Conservation (phyloP, 30 jellyfish, hydroid and myxozoan genomes). For the Chrysaora quinquecirrha region DNA sequence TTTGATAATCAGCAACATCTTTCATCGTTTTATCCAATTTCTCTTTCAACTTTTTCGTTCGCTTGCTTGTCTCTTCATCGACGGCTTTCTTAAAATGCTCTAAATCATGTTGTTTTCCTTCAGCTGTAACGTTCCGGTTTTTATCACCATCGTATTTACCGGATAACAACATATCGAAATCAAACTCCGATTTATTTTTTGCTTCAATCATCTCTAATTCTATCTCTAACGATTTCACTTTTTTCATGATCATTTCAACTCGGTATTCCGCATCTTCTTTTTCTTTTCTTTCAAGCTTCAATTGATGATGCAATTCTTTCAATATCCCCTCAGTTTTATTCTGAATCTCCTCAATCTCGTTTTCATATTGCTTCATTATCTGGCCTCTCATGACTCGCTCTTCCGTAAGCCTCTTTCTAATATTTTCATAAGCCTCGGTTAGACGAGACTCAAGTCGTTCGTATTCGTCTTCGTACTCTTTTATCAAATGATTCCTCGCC, state of each 20-base stretch:
- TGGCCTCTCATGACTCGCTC: conserved; percentile 57
- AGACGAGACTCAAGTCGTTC: conserved; percentile 64
- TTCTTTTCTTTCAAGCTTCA: conserved; percentile 63
- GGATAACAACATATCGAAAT: neutral
- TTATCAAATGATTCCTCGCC: conserved; percentile 49
- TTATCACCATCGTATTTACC: conserved; percentile 3
- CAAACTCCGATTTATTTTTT: neutral
- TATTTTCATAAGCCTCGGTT: conserved; percentile 65
- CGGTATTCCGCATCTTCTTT: conserved; percentile 45
- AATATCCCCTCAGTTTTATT: conserved; percentile 43
- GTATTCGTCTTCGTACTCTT: conserved; percentile 62
- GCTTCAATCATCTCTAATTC: conserved; percentile 45
- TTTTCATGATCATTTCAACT: conserved; percentile 12
- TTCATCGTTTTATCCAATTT: conserved; percentile 31
- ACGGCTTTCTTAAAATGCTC: conserved; percentile 6
- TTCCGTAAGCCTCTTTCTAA: conserved; percentile 71
- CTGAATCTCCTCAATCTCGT: conserved; percentile 64
- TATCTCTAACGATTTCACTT: conserved; percentile 17
- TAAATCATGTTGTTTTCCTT: neutral
- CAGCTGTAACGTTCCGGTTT: neutral
- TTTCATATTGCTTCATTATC: conserved; percentile 63
- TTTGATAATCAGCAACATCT: conserved; percentile 25
- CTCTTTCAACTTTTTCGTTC: conserved; percentile 15
- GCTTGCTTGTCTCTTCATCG: conserved; percentile 43
- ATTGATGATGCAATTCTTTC: conserved; percentile 51